These are phyloP conservation scores for Haplochromis vanheusdeni DNA, from an alignment of 2,113 vertebrate genomes.

Conservation along the genomic window DNA sequence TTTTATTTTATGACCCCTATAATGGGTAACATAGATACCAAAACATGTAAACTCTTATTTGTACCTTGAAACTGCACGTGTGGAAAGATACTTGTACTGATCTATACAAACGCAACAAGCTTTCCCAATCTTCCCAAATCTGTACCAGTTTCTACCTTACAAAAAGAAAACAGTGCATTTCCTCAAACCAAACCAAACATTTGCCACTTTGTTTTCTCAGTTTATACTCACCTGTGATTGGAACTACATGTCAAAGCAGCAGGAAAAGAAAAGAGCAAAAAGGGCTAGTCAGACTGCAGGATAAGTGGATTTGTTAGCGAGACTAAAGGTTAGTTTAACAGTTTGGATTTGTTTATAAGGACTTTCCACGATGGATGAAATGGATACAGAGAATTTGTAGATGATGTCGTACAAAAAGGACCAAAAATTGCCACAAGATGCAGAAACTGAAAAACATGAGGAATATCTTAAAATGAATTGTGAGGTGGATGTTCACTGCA, in stretches of 20 bases:
- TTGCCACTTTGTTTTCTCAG: background rate
- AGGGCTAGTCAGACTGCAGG: background rate
- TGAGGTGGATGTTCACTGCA: background rate
- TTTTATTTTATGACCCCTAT: background rate
- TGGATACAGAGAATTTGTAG: background rate
- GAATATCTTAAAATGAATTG: background rate
- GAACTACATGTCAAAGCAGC: constrained; percentile 86
- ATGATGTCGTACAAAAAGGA: background rate
- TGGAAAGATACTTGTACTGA: background rate
- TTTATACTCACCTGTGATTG: constrained; percentile 90
- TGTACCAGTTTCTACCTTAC: background rate
- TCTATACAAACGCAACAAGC: background rate
- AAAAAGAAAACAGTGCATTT: background rate
- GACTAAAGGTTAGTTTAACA: background rate
- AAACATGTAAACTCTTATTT: background rate
- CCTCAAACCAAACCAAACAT: background rate
- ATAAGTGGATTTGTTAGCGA: background rate
- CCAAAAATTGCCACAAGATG: background rate
- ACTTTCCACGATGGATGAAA: background rate
- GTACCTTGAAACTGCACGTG: background rate
- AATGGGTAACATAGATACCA: background rate
- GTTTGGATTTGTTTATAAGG: background rate
- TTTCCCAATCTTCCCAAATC: background rate
- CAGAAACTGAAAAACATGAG: background rate
- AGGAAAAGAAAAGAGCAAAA: constrained; percentile 58